Evolutionary conservation across 2,113 vertebrate genomes (phyloP), one percentile per base, ranked within the genome.

Genomic region (Notothenia coriiceps): DNA sequence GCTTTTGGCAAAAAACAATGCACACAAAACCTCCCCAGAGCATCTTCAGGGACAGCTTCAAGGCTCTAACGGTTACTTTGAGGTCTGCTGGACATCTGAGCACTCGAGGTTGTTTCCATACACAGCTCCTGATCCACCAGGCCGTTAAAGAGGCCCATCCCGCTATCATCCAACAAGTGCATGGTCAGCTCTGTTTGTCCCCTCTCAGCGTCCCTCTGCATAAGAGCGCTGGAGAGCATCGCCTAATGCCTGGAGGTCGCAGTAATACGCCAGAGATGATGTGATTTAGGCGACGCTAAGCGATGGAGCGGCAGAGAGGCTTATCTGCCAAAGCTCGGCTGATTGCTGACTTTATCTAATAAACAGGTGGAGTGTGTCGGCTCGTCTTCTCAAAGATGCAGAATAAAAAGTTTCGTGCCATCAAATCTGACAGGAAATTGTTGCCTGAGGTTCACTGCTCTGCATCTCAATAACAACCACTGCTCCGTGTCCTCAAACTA

Each of bases 271-370:
- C 68, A 9, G 74, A 64, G 82, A 79, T 46, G 84, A 79, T 69
- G 73, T 17, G 84, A 83, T 84, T 70, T 44, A 51, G 73, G 44
- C 46, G 69, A 57, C 75, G 33, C 54, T 60, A 29, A 66, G 82
- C 12, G 12, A 57, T 51, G 51, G 17, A 79, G 82, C 0, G 10
- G 50, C 13, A 72, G 46, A 20, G 73, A 55, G 63, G 78, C 63
- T 85, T 78, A 80, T 84, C 86, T 77, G 51, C 51, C 68, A 29
- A 54, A 77, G 70, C 82, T 79, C 64, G 35, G 60, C 80, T 75
- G 80, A 86, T 82, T 55, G 78, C 76, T 20, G 63, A 66, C 35
- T 73, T 80, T 59, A 89, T 83, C 79, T 63, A 80, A 87, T 86
- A 82, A 86, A 84, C 80, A 82, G 85, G 84, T 83, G 79, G 77